These are phyloP conservation scores for Tetranychus piercei DNA, from an alignment of 2,888 invertebrate species.

Conservation along the genomic window DNA sequence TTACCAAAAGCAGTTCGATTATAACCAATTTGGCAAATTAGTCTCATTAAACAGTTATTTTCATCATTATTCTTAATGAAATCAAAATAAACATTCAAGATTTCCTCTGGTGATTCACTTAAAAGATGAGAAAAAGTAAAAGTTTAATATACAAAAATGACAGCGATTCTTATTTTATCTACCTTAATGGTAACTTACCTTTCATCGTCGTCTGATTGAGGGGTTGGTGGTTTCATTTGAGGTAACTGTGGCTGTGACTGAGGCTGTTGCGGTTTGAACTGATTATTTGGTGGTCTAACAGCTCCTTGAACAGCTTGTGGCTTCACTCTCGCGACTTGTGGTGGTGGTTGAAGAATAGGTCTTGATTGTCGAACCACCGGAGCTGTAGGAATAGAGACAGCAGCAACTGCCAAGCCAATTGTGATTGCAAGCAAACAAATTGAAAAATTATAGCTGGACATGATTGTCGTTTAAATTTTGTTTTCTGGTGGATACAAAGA, in stretches of 20 bases:
- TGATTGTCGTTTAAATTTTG: too few relatives aligned
- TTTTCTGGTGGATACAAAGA: too few relatives aligned
- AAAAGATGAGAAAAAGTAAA: too few relatives aligned
- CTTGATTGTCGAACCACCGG: not conserved
- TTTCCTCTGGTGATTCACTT: not conserved
- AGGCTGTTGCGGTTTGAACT: not conserved
- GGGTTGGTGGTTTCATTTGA: not conserved
- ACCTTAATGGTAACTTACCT: not conserved
- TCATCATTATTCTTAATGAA: conserved; percentile 10
- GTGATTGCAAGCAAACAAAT: not conserved
- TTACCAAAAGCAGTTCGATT: conserved; percentile 10
- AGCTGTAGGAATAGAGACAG: not conserved
- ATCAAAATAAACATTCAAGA: conserved; percentile 3
- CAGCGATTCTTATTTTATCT: not conserved
- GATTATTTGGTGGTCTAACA: not conserved
- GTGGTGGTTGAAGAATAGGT: not conserved
- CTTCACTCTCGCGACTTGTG: not conserved
- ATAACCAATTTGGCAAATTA: conserved; percentile 10
- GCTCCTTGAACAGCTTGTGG: not conserved
- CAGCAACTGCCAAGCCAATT: not conserved
- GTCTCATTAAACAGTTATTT: conserved; percentile 7
- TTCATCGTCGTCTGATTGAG: not conserved
- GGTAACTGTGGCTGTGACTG: too few relatives aligned
- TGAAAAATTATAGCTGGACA: not conserved
- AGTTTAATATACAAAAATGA: not conserved